phyloP scores from a whole-genome alignment of 2,797 vertebrate species.

The Saguinus oedipus region DNA sequence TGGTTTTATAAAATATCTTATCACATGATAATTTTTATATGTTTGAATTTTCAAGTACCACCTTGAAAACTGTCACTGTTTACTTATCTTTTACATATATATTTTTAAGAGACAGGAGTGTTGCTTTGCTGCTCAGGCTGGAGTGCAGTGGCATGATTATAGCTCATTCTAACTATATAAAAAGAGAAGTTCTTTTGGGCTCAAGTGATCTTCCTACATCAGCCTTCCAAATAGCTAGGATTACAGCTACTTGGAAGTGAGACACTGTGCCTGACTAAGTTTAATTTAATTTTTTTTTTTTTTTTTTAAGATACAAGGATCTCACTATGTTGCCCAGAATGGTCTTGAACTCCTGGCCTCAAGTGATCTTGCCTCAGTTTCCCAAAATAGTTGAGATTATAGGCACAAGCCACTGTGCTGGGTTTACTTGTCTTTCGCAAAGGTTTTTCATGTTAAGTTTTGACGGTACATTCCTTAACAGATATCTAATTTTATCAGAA shows the following conservation, averaged over 20 bases:
- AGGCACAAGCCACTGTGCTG: neutral
- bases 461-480: neutral
- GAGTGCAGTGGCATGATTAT: neutral
- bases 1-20: neutral
- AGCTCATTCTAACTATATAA: neutral
- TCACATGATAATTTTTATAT: neutral
- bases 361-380: neutral
- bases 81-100: neutral
- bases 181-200: neutral
- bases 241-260: neutral
- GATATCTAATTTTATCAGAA: neutral
- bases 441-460: neutral
- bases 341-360: neutral
- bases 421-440: neutral
- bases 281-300: neutral
- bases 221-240: neutral
- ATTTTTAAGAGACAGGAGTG: neutral
- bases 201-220: neutral
- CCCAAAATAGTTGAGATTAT: neutral
- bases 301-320: neutral
- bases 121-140: neutral
- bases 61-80: neutral
- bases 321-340: neutral
- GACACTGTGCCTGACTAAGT: neutral
- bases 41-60: neutral